Conservation (phyloP, 2,797 vertebrate species). For the Danionella dracula region DNA sequence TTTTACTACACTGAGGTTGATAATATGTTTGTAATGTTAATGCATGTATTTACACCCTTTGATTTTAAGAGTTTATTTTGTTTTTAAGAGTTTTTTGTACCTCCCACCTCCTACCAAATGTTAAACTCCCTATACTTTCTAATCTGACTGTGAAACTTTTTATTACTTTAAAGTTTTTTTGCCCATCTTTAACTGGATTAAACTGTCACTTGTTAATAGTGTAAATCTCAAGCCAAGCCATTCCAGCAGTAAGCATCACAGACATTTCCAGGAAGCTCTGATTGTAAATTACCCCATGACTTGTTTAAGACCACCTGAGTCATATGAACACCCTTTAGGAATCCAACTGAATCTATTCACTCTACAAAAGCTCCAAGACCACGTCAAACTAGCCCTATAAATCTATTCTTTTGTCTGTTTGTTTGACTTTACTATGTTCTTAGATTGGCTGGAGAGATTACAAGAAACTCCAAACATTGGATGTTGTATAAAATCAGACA, state of each 20-base stretch:
- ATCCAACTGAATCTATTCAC: background rate
- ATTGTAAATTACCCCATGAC: slow-evolving; percentile 9
- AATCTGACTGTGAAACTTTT: background rate
- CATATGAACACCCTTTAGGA: background rate
- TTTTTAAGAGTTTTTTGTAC: too few relatives aligned
- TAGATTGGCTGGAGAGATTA: background rate
- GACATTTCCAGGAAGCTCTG: slow-evolving; percentile 14
- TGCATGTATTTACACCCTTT: too few relatives aligned
- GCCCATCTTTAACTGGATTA: background rate
- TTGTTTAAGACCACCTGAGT: slow-evolving; percentile 17
- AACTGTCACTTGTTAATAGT: background rate
- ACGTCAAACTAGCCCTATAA: background rate
- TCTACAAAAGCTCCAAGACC: background rate
- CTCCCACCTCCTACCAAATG: too few relatives aligned
- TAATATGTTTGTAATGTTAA: too few relatives aligned
- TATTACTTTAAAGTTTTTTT: background rate
- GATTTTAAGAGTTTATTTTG: too few relatives aligned
- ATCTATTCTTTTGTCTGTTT: background rate
- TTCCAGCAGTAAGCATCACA: background rate
- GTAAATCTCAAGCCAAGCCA: background rate
- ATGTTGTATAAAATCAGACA: too few relatives aligned
- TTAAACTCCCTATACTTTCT: background rate
- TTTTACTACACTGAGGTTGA: too few relatives aligned
- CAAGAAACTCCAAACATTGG: too few relatives aligned
- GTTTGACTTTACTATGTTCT: background rate